Percentiles rank a stretch among this genome's conserved stretches.
Evolutionary conservation across 1,140 invertebrate genomes (phyloP).

Genomic region (Acyrthosiphon pisum): DNA sequence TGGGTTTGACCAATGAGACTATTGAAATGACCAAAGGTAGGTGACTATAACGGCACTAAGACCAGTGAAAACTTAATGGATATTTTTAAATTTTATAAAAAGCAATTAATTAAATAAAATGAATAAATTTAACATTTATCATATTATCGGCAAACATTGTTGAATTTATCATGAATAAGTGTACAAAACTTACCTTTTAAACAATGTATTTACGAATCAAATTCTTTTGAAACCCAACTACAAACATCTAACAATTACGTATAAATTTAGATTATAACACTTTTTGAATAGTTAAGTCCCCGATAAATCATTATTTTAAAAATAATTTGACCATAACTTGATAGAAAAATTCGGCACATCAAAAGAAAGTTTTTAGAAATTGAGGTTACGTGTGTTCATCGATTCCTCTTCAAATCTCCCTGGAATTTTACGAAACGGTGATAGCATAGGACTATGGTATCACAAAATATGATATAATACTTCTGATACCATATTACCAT

Average conservation of each 20-base stretch:
- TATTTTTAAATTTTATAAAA: background rate
- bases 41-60: background rate
- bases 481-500: too few species aligned
- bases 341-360: conserved; percentile 38
- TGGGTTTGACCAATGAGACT: background rate
- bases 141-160: background rate
- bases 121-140: background rate
- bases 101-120: background rate
- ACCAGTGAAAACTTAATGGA: background rate
- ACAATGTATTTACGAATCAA: background rate
- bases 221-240: background rate
- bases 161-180: background rate
- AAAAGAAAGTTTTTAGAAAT: conserved; percentile 36
- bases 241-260: background rate
- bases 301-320: background rate
- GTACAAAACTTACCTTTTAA: conserved; percentile 2
- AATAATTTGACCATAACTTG: background rate
- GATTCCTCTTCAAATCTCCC: conserved; percentile 29
- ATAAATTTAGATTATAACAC: too few species aligned
- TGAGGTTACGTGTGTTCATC: conserved; percentile 41
- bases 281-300: background rate
- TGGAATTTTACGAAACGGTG: background rate
- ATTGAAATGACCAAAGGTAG: background rate
- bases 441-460: background rate
- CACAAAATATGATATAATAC: too few species aligned